A percentile compares a stretch with the other conserved stretches of the same genome.
Evolutionary conservation across 2,888 invertebrate genomes (phyloP).

Genomic region (Macroteleia sp.): DNA sequence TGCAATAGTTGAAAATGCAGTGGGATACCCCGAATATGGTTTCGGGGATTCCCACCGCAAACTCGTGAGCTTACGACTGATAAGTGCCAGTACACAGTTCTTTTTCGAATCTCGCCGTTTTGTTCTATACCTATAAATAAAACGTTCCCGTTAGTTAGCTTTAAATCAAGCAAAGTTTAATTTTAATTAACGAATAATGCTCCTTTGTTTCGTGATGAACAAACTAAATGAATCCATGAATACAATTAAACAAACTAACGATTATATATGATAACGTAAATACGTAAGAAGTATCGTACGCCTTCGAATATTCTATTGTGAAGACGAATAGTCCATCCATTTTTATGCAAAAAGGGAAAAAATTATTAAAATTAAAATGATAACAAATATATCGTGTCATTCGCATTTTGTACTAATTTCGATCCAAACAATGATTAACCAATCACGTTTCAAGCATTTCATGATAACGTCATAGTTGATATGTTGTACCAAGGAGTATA

Average conservation of each 20-base stretch:
- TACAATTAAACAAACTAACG: background rate
- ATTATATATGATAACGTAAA: conserved; percentile 18
- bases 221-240: background rate
- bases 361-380: background rate
- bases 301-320: conserved; percentile 47
- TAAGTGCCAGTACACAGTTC: conserved; percentile 42
- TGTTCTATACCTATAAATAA: background rate
- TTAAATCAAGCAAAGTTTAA: conserved; percentile 6
- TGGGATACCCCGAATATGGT: conserved; percentile 33
- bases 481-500: conserved; percentile 71
- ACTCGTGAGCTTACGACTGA: conserved; percentile 24
- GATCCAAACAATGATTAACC: conserved; percentile 19
- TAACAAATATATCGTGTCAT: conserved; percentile 38
- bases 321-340: conserved; percentile 43
- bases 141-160: conserved; percentile 19
- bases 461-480: conserved; percentile 53
- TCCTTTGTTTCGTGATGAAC: background rate
- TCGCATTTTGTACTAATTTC: conserved; percentile 49
- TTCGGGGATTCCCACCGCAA: conserved; percentile 36
- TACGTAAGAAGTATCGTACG: conserved; percentile 46
- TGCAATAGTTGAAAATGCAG: conserved; percentile 76
- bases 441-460: conserved; percentile 10
- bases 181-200: background rate
- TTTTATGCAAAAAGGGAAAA: conserved; percentile 1
- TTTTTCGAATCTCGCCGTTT: conserved; percentile 54